Conservation (phyloP, 2,888 invertebrate genomes). For the Calliphora vomitoria region DNA sequence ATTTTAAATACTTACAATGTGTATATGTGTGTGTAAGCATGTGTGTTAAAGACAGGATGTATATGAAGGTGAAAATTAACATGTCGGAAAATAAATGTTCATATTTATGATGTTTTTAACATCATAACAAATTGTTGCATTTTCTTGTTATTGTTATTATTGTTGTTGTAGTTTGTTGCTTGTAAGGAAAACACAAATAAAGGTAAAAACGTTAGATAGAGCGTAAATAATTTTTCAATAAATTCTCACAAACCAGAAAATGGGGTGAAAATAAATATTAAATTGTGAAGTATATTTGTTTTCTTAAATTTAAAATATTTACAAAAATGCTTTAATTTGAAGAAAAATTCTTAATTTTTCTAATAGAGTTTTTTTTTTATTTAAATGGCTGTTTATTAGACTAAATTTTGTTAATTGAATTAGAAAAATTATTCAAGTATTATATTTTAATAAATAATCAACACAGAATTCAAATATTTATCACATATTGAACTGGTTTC, state of each 20-base stretch:
- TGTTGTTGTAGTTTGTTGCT: slow-evolving; percentile 24
- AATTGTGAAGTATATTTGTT: too few relatives aligned
- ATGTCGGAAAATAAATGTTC: slow-evolving; percentile 52
- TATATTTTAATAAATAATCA: too few relatives aligned
- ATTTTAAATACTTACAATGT: slow-evolving; percentile 13
- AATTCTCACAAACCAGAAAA: background rate
- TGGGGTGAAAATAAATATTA: background rate
- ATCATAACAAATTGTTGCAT: slow-evolving; percentile 61
- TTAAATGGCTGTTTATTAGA: too few relatives aligned
- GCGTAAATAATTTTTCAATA: background rate
- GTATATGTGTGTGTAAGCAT: background rate
- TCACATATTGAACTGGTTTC: too few relatives aligned
- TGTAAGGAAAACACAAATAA: background rate
- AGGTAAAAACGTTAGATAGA: background rate
- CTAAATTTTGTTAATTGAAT: too few relatives aligned
- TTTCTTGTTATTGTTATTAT: background rate
- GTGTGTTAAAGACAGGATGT: slow-evolving; percentile 35
- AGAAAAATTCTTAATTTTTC: too few relatives aligned
- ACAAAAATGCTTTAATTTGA: too few relatives aligned
- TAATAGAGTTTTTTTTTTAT: too few relatives aligned
- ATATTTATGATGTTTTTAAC: slow-evolving; percentile 56
- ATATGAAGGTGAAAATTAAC: slow-evolving; percentile 58
- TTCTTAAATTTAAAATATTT: too few relatives aligned
- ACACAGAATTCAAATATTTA: too few relatives aligned
- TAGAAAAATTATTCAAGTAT: too few relatives aligned